Percentiles rank a stretch among this genome's conserved stretches.
These are phyloP conservation scores for Hoplodrina blanda DNA, from an alignment of 2,888 invertebrate genomes.

Conservation along the genomic window DNA sequence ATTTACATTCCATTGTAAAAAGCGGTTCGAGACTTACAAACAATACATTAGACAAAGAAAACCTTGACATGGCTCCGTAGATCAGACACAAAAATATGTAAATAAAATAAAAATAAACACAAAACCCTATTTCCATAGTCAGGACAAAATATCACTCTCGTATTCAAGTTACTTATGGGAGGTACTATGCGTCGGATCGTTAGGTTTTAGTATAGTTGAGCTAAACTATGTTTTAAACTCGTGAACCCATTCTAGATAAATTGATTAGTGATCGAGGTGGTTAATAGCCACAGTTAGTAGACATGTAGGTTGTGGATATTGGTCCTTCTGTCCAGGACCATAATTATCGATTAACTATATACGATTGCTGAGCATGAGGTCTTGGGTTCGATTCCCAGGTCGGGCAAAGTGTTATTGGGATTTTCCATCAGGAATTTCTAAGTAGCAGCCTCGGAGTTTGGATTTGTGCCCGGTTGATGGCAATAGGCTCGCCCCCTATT, in stretches of 20 bases:
- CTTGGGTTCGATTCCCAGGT: no score
- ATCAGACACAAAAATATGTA: not conserved
- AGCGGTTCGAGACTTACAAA: no score
- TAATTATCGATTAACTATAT: no score
- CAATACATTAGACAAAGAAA: not conserved
- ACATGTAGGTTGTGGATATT: not conserved
- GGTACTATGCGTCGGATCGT: conserved; percentile 24
- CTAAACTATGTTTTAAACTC: conserved; percentile 36
- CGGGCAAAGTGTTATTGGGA: no score
- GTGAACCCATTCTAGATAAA: conserved; percentile 28
- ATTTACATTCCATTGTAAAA: no score
- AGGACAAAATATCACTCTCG: not conserved
- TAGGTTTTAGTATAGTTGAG: conserved; percentile 28
- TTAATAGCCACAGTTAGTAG: not conserved
- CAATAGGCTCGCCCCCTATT: no score
- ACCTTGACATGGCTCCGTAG: not conserved
- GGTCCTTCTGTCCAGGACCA: not conserved
- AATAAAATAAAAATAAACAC: not conserved
- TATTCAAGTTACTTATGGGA: conserved; percentile 6
- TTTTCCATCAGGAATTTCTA: no score
- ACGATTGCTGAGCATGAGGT: no score
- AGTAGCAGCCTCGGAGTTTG: no score
- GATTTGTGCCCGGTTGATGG: no score
- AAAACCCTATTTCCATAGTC: not conserved
- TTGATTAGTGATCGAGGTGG: not conserved